Base-by-base conservation (phyloP, 1,140 invertebrate species). In the Drosophila rhopaloa region DNA sequence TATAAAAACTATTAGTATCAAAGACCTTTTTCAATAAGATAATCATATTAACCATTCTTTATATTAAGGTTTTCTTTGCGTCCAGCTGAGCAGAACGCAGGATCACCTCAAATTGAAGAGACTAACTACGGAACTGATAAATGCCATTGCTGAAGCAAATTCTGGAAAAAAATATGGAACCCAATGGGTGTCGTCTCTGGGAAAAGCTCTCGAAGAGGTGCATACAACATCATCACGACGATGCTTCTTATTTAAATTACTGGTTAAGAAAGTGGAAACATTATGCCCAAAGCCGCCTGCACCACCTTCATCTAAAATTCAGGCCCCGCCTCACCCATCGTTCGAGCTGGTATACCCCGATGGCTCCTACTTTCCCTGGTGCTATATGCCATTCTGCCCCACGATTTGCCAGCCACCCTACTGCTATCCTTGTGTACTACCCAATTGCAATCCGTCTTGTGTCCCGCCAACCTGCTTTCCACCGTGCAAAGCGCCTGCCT, bases 71-170 rank as follows among this genome's bases (percentile, higher is more conserved):
- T 6, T 55, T 13, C 5, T 55, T 27, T 14, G 16, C 8, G 19
- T 24, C 4, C 37, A 14, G 8, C 37, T 7, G 5, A 14, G 13
- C n/a, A 27, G 14, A 10, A 7, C 32, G 9, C 29, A 16, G 32
- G 50, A 53, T 19, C 14, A 37, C 10, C 35, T 40, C 19, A 55
- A 55, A n/a, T 7, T 55, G 4, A 55, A 55, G 32, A 53, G 27
- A 7, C 37, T 55, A 6, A 55, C 37, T 13, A 5, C 13, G 8
- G 16, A 40, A 1, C 53, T 55, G 19, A 13, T 55, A 27, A 55
- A 27, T 27, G 53, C 50, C 5, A 53, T 53, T 53, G 50, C 53
- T n/a, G 53, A 55, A 13, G 53, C 53, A 11, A 41, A 55, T 8
- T 24, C 53, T 14, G 53, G 53, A 14, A 27, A 1, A 4, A 55